Percentiles rank a stretch among this genome's conserved stretches.
These are phyloP conservation scores for Phrynocephalus versicolor DNA, from an alignment of 2,113 vertebrate genomes.

Conservation along the genomic window DNA sequence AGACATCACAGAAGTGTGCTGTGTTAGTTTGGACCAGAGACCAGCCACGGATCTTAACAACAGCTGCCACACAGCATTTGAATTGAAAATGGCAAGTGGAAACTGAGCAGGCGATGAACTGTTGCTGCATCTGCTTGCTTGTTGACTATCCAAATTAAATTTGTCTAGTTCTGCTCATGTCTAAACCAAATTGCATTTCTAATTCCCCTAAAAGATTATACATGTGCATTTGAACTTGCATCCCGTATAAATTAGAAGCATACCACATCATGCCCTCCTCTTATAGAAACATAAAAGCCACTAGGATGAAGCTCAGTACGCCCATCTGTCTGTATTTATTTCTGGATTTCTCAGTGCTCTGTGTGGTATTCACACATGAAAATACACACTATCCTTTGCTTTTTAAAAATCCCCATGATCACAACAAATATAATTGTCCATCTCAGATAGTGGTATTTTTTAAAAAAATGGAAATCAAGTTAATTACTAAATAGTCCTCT, in stretches of 20 bases:
- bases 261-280: neutral
- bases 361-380: neutral
- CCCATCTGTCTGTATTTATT: neutral
- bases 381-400: neutral
- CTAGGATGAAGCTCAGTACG: neutral
- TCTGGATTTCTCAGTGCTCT: neutral
- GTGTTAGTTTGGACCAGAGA: neutral
- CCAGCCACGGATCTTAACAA: neutral
- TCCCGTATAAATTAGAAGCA: constrained; percentile 31
- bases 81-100: constrained; percentile 46
- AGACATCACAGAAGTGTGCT: neutral
- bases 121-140: constrained; percentile 40
- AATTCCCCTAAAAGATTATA: constrained; percentile 43
- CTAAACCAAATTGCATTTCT: constrained; percentile 39
- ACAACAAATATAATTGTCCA: neutral
- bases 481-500: neutral
- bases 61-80: constrained; percentile 22
- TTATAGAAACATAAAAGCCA: neutral
- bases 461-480: neutral
- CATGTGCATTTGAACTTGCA: constrained; percentile 36
- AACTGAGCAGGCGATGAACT: constrained; percentile 38
- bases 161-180: constrained; percentile 42
- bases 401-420: neutral
- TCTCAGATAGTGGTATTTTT: neutral
- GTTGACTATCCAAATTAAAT: constrained; percentile 40